Evolutionary conservation across 2,888 invertebrate species (phyloP).

Genomic region (Adela reaumurella): DNA sequence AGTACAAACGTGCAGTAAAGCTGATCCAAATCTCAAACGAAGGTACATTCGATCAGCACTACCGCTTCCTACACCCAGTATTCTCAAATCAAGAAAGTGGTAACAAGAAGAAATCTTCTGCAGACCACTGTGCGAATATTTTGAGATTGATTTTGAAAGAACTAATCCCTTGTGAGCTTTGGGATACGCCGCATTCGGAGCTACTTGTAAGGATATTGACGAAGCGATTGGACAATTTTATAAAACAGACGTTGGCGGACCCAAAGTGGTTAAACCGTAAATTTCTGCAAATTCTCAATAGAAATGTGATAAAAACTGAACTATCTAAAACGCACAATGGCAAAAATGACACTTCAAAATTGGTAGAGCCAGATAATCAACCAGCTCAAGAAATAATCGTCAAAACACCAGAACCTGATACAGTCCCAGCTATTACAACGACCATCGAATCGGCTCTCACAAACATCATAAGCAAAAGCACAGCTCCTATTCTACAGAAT

Average conservation of each 20-base stretch:
- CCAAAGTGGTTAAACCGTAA: constrained; percentile 50
- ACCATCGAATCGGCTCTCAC: constrained; percentile 21
- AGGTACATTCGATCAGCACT: constrained; percentile 41
- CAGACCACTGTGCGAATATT: constrained; percentile 58
- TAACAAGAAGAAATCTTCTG: constrained; percentile 33
- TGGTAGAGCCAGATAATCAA: not conserved
- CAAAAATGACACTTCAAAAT: constrained; percentile 1
- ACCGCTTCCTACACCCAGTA: constrained; percentile 39
- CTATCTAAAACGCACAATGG: not conserved
- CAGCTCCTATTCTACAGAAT: constrained; percentile 20
- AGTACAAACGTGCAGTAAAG: constrained; percentile 60
- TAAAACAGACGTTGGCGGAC: constrained; percentile 42
- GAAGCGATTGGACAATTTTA: constrained; percentile 50
- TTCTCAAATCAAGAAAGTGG: constrained; percentile 27
- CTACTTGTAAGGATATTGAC: constrained; percentile 59
- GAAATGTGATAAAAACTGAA: not conserved
- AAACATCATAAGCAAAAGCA: constrained; percentile 17
- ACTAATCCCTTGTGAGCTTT: constrained; percentile 63
- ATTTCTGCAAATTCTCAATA: constrained; percentile 22
- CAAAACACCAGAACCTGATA: constrained; percentile 5
- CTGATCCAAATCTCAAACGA: constrained; percentile 45
- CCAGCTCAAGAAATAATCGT: constrained; percentile 5
- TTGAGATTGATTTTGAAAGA: constrained; percentile 59
- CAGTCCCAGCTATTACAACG: constrained; percentile 6
- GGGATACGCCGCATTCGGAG: constrained; percentile 64